Evolutionary conservation across 1,140 invertebrate species (phyloP).

Genomic region (Chironomus striatipennis): DNA sequence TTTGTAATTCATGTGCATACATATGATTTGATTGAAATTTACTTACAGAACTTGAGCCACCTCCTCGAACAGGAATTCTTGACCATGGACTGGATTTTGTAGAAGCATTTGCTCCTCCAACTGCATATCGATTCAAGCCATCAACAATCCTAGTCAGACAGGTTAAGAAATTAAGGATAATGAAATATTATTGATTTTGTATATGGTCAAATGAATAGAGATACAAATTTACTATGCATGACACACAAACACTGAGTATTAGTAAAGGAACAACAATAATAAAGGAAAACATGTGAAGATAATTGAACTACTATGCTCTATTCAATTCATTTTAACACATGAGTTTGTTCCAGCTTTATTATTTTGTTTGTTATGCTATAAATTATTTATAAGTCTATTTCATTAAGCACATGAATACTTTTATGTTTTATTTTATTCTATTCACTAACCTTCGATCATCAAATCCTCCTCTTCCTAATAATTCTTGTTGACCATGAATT

Average conservation of each 20-base stretch:
- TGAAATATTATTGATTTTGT: neutral
- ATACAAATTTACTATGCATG: neutral
- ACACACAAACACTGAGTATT: neutral
- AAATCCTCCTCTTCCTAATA: neutral
- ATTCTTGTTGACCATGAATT: conserved; percentile 24
- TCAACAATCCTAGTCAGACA: neutral
- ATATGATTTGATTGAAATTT: neutral
- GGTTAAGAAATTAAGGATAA: neutral
- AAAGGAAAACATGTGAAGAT: neutral
- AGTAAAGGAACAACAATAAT: neutral
- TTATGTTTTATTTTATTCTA: neutral
- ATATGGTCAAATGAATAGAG: neutral
- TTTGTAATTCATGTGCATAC: neutral
- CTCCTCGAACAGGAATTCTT: neutral
- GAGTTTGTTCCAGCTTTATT: neutral
- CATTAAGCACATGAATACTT: neutral
- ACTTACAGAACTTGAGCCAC: conserved; percentile 11
- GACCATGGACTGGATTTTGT: conserved; percentile 16
- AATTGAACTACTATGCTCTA: neutral
- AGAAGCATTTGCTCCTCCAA: neutral
- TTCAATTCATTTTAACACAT: neutral
- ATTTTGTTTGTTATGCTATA: neutral
- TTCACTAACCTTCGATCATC: conserved; percentile 15
- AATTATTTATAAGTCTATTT: neutral
- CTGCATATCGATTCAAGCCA: conserved; percentile 10